Percentiles rank a stretch among this genome's conserved stretches.
phyloP scores from a whole-genome alignment of 2,888 invertebrate species.

The Fragum sueziense region DNA sequence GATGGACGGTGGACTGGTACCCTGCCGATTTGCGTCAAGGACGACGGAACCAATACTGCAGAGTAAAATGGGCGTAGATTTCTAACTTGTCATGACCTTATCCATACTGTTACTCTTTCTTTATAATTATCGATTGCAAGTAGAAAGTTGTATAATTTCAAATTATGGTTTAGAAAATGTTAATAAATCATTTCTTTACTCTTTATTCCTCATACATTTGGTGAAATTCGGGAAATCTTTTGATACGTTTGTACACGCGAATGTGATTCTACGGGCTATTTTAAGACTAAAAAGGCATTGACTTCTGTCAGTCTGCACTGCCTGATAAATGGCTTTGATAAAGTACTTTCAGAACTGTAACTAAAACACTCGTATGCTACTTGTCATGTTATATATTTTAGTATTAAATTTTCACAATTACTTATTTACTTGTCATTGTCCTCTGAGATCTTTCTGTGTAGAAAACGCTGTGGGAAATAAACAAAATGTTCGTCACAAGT shows the following conservation, averaged over 20 bases:
- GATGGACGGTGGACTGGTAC: conserved; percentile 50
- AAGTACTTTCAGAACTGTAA: not conserved
- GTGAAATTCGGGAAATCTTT: not conserved
- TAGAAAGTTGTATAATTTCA: not conserved
- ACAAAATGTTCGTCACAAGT: too few species aligned
- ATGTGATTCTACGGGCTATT: not conserved
- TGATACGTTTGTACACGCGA: not conserved
- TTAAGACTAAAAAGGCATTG: not conserved
- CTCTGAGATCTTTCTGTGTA: too few species aligned
- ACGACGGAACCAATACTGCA: not conserved
- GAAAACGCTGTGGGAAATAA: too few species aligned
- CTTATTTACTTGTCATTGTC: too few species aligned
- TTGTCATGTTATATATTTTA: not conserved
- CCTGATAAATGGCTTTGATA: not conserved
- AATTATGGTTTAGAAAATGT: not conserved
- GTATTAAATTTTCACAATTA: too few species aligned
- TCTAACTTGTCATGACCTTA: not conserved
- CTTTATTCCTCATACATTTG: not conserved
- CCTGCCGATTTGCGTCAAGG: conserved; percentile 26
- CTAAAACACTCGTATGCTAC: not conserved
- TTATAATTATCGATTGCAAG: not conserved
- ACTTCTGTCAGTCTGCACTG: not conserved
- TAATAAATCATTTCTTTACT: too few species aligned
- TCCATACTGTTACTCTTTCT: not conserved
- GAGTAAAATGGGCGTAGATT: not conserved